Evolutionary conservation across 2,113 vertebrate species (phyloP), one percentile per base, ranked within the genome.

Genomic region (Psilopsiagon aurifrons): DNA sequence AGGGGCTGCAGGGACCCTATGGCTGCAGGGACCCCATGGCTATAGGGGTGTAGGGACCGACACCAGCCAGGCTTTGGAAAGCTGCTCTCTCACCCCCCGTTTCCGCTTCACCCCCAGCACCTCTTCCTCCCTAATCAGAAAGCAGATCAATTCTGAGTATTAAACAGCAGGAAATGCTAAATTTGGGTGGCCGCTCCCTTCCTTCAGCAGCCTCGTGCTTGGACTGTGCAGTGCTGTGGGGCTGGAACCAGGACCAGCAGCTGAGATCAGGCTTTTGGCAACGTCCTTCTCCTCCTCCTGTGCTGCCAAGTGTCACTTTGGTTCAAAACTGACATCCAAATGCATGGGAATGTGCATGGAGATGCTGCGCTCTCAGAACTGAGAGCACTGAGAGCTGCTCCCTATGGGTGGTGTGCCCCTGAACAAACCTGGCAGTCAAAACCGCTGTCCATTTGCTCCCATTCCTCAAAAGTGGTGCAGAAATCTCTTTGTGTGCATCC

Each of bases 91-190:
- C 55, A 24, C 13, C 46, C 59, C 4, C 24, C 1, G 13, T 88
- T 96, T 94, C 93, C 8, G 52, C 70, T 87, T 89, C 15, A 16
- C 16, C 6, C 86, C 92, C 88, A 39, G 86, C 95, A 93, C 77
- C 77, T 95, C 92, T 94, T 96, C 95, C 96, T 96, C 94, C 90
- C 88, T 87, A 91, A 94, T 92, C 88, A 96, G 80, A 90, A 66
- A 86, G 25, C 74, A 43, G 86, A 96, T 91, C 88, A 86, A 89
- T 90, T 85, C 91, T 87, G 92, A 41, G 96, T 95, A 96, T 79
- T 86, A 93, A 93, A 60, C 57, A 84, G 95, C 94, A 96, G 95
- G 95, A 97, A 96, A 95, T 94, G 68, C 96, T 97, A 96, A 91
- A 87, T 89, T 92, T 84, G 92, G 91, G 76, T 31, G 41, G 95